Evolutionary conservation across 53 echinoderm and acorn worm genomes (phyloP).

Genomic region (Paracentrotus lividus): DNA sequence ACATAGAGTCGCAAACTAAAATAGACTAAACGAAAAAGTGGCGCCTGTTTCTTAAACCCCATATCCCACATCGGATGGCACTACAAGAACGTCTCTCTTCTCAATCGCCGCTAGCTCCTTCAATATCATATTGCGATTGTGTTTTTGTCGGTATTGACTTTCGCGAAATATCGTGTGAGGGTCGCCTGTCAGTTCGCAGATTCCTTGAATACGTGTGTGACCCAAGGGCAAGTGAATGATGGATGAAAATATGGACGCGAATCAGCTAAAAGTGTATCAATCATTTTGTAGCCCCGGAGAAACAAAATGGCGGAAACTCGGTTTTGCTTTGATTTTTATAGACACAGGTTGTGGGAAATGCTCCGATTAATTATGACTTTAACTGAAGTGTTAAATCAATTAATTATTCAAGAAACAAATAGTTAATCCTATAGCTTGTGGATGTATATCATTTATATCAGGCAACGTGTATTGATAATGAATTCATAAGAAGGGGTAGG

Average conservation of each 20-base stretch:
- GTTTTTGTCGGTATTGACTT: slow-evolving; percentile 64
- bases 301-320: neutral
- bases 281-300: slow-evolving; percentile 25
- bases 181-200: slow-evolving; percentile 45
- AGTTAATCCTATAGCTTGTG: no score
- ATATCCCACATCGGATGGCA: slow-evolving; percentile 30
- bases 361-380: neutral
- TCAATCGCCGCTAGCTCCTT: neutral
- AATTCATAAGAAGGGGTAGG: neutral
- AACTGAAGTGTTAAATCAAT: neutral
- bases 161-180: slow-evolving; percentile 53
- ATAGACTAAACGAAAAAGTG: slow-evolving; percentile 1
- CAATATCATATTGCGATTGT: slow-evolving; percentile 62
- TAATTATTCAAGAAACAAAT: neutral
- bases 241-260: slow-evolving; percentile 26
- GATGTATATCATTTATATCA: no score
- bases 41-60: slow-evolving; percentile 44
- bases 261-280: slow-evolving; percentile 49
- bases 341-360: neutral
- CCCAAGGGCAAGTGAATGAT: slow-evolving; percentile 29
- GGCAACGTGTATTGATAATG: no score
- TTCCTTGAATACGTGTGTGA: slow-evolving; percentile 31
- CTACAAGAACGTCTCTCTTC: slow-evolving; percentile 44
- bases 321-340: neutral
- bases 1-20: neutral